Evolutionary conservation across 1,140 invertebrate genomes (phyloP), one percentile per base, ranked within the genome.

Genomic region (Ectropis grisescens): DNA sequence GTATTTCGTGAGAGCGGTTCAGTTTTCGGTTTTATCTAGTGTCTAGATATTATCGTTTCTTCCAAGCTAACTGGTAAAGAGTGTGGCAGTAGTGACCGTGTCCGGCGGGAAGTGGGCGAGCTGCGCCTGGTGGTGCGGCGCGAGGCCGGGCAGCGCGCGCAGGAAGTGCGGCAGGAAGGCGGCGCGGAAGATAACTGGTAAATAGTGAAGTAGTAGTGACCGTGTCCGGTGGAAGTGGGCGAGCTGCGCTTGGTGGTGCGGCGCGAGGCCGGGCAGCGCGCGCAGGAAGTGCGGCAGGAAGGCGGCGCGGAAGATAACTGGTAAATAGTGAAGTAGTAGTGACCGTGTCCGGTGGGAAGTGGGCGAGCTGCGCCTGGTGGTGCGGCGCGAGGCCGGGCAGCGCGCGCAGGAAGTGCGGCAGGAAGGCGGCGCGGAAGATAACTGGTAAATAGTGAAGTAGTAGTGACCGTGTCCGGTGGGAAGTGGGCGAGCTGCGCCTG

Each of bases 361-460:
- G 90, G 74, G 9, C 85, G 67, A 94, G 75, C 6, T 85, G 79
- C 10, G 82, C 71, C 33, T 85, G 84, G 57, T 94, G 91, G 14
- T 86, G 82, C 13, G 85, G 76, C 45, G 88, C 82, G 6, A 94
- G 70, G 2, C 86, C 87, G 26, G 89, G 85, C 48, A 88, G 86
- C 40, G 80, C 83, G 26, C 81, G 58, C 10, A 95, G 84, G 80
- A 93, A 94, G 39, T 88, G 86, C 25, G 88, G 89, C 41, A 96
- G 80, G 83, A 95, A 95, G 52, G 84, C 84, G 25, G 71, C 65
- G 53, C 90, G 93, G 79, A 95, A 95, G 41, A 94, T 91, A 39
- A 87, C 85, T 2, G 93, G 91, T 88, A 96, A 90, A 59, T 91
- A 91, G 69, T 92, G 93, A 40, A 94, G 90, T 89, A 11, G 86